These are phyloP conservation scores for Botia almorhae DNA, from an alignment of 2,797 vertebrate species.

Conservation along the genomic window DNA sequence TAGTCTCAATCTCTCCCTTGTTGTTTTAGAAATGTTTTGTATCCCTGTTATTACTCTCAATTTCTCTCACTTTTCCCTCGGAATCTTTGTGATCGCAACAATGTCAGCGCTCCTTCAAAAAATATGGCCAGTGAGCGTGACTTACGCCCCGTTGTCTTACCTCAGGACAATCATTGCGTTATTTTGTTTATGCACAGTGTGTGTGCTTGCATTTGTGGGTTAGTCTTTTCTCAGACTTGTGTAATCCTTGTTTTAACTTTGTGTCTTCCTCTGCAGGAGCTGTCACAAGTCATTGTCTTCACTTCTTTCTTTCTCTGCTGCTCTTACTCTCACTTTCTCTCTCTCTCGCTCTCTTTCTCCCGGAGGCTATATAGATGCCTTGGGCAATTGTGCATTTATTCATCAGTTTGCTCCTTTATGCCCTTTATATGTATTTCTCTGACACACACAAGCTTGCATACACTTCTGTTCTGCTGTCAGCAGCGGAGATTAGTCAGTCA, in stretches of 20 bases:
- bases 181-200: slow-evolving; percentile 37
- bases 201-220: slow-evolving; percentile 34
- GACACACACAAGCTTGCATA: slow-evolving; percentile 31
- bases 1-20: background rate
- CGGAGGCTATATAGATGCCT: slow-evolving; percentile 46
- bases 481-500: slow-evolving; percentile 78
- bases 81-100: background rate
- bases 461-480: slow-evolving; percentile 70
- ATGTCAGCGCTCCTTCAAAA: background rate
- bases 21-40: slow-evolving; percentile 17
- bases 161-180: slow-evolving; percentile 35
- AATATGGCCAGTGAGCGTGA: background rate
- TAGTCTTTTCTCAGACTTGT: slow-evolving; percentile 21
- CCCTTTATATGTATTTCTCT: slow-evolving; percentile 64
- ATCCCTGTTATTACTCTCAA: background rate
- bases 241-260: slow-evolving; percentile 32
- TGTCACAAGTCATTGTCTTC: slow-evolving; percentile 40
- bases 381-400: slow-evolving; percentile 54
- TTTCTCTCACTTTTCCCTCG: background rate
- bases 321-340: slow-evolving; percentile 17
- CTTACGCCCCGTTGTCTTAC: slow-evolving; percentile 22
- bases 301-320: slow-evolving; percentile 29
- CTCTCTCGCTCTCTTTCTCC: slow-evolving; percentile 30
- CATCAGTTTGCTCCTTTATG: slow-evolving; percentile 45
- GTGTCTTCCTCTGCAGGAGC: slow-evolving; percentile 37